phyloP scores from a whole-genome alignment of 1,140 invertebrate genomes.

The Dendrolimus kikuchii region DNA sequence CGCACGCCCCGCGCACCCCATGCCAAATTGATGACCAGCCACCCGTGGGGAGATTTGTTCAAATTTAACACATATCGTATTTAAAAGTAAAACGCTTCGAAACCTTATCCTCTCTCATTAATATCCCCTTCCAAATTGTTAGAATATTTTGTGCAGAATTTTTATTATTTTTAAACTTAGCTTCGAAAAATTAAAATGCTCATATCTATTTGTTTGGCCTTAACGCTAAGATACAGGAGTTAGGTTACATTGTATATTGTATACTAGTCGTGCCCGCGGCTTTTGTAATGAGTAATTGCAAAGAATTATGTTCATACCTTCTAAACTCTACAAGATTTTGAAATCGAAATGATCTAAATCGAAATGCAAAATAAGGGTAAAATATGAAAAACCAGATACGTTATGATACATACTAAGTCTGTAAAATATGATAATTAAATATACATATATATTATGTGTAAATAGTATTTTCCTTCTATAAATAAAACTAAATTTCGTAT shows the following conservation, averaged over 20 bases:
- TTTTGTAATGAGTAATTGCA: no score
- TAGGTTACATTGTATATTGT: background rate
- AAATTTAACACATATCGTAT: constrained; percentile 69
- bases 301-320: no score
- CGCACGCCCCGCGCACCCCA: constrained; percentile 21
- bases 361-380: no score
- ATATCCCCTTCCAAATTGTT: constrained; percentile 43
- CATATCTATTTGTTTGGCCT: background rate
- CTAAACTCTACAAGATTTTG: no score
- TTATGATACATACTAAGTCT: no score
- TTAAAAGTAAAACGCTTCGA: constrained; percentile 54
- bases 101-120: constrained; percentile 48
- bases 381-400: no score
- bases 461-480: no score
- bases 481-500: no score
- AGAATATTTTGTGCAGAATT: constrained; percentile 17
- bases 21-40: constrained; percentile 67
- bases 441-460: no score
- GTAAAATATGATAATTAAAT: no score
- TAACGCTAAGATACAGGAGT: constrained; percentile 1
- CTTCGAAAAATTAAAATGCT: background rate
- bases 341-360: no score
- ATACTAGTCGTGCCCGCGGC: no score
- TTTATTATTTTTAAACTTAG: constrained; percentile 14
- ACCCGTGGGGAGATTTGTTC: constrained; percentile 60